Evolutionary conservation across 92 coral and sea anemone genomes (phyloP).

Genomic region (Heteractis magnifica): DNA sequence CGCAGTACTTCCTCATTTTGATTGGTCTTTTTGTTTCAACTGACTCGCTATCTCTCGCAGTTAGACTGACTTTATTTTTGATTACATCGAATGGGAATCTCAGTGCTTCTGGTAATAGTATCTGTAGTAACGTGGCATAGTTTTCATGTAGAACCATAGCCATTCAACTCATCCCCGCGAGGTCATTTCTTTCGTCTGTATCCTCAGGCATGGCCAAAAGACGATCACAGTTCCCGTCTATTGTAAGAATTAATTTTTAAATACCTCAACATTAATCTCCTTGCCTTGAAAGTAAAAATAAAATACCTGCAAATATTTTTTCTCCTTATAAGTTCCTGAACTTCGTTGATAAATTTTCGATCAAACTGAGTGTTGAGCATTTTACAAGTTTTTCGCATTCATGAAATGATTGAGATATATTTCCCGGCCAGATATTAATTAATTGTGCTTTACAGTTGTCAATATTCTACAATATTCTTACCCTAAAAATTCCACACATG

Average conservation of each 20-base stretch:
- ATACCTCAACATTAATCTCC: background rate
- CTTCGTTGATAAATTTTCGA: background rate
- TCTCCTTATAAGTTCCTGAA: background rate
- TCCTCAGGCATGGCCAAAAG: background rate
- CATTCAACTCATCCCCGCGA: background rate
- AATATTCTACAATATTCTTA: background rate
- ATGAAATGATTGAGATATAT: background rate
- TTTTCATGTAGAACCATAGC: background rate
- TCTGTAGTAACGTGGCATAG: background rate
- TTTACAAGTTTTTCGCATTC: background rate
- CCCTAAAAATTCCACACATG: too few species aligned
- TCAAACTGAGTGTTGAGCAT: too few species aligned
- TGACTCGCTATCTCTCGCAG: background rate
- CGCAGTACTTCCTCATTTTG: background rate
- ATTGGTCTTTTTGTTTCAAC: background rate
- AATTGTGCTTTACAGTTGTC: background rate
- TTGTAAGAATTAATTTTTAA: background rate
- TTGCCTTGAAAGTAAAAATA: background rate
- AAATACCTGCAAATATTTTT: too few species aligned
- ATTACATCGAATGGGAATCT: background rate
- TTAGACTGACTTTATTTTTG: background rate
- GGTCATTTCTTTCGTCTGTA: background rate
- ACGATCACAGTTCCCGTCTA: background rate
- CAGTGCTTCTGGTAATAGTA: background rate
- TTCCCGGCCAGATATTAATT: background rate